These are phyloP conservation scores for Proisotoma minuta DNA, from an alignment of 2,888 invertebrate species.

Conservation along the genomic window DNA sequence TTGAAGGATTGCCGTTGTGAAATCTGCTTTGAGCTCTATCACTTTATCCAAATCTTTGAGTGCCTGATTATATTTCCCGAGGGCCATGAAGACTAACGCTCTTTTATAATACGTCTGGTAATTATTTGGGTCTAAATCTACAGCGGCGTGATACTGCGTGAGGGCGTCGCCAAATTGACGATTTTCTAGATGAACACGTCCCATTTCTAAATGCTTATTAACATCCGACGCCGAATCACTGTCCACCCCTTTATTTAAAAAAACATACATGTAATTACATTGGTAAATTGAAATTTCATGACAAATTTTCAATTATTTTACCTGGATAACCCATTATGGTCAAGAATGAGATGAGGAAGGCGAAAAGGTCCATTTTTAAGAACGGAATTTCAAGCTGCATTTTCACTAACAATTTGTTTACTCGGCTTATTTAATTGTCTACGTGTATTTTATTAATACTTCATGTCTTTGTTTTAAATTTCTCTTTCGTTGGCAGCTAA, in stretches of 20 bases:
- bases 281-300: slow-evolving; percentile 25
- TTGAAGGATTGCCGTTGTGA: slow-evolving; percentile 72
- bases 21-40: slow-evolving; percentile 89
- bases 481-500: too few species aligned
- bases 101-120: slow-evolving; percentile 94
- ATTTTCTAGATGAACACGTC: slow-evolving; percentile 81
- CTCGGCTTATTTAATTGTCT: too few species aligned
- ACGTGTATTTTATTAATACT: not conserved
- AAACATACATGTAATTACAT: too few species aligned
- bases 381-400: slow-evolving; percentile 27
- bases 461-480: not conserved
- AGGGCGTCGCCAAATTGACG: slow-evolving; percentile 94
- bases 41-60: slow-evolving; percentile 89
- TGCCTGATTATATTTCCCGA: slow-evolving; percentile 93
- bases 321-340: slow-evolving; percentile 42
- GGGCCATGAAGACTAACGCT: slow-evolving; percentile 90
- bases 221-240: slow-evolving; percentile 70
- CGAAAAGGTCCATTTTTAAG: slow-evolving; percentile 36
- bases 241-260: slow-evolving; percentile 74
- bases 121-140: slow-evolving; percentile 92
- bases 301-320: slow-evolving; percentile 28
- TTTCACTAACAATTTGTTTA: too few species aligned
- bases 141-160: slow-evolving; percentile 95
- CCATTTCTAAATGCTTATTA: slow-evolving; percentile 88
- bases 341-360: slow-evolving; percentile 42